Conservation (phyloP, 2,797 vertebrate species). For the Pelodytes ibericus region DNA sequence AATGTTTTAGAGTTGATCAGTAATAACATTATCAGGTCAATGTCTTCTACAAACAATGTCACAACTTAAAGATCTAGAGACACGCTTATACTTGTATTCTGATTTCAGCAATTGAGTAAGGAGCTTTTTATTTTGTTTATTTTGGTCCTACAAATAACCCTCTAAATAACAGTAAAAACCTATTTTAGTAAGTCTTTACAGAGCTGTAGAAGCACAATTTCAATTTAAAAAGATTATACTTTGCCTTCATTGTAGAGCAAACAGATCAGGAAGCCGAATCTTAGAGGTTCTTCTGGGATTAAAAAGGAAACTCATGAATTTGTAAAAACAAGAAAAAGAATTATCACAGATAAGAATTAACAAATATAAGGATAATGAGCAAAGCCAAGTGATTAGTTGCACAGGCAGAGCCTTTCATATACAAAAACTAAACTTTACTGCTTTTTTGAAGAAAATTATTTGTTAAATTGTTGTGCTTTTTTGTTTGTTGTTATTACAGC, state of each 20-base stretch:
- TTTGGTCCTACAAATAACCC: too few species aligned
- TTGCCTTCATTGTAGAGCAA: conserved; percentile 34
- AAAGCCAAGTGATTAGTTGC: conserved; percentile 44
- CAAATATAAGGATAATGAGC: conserved; percentile 51
- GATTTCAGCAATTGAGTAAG: too few species aligned
- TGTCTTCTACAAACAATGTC: too few species aligned
- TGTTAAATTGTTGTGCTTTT: too few species aligned
- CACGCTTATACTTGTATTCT: too few species aligned
- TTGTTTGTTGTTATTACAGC: neutral
- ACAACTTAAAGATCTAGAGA: too few species aligned
- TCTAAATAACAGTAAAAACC: too few species aligned
- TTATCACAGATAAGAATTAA: conserved; percentile 46
- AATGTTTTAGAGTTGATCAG: too few species aligned
- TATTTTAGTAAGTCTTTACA: neutral
- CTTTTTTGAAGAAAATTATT: conserved; percentile 1
- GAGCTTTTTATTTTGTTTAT: too few species aligned
- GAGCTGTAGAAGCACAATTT: neutral
- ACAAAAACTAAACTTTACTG: conserved; percentile 22
- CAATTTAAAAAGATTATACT: conserved; percentile 23
- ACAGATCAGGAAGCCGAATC: conserved; percentile 37
- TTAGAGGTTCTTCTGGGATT: conserved; percentile 11
- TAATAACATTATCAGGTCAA: too few species aligned
- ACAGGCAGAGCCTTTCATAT: conserved; percentile 23
- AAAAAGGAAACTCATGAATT: conserved; percentile 49
- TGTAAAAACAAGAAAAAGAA: conserved; percentile 46